Base-by-base conservation (phyloP, 2,888 invertebrate species). In the Copidosoma aretas region DNA sequence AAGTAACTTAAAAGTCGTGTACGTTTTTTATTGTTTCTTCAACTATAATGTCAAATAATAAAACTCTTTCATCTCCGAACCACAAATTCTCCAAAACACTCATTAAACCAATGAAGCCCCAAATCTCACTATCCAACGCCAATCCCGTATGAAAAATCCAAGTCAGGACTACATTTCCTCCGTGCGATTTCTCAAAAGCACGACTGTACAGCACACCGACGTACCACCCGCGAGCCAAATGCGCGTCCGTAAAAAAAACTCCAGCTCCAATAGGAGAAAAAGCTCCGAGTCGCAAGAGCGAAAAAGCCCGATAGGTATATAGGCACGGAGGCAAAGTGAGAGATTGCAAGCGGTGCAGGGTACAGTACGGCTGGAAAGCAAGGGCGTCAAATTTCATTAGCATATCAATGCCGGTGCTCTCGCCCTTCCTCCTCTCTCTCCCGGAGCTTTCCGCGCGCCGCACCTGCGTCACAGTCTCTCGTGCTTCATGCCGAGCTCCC, bases 361-460 rank as follows among this genome's bases (percentile, higher is more conserved):
- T 41, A 46, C 15, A 32, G 56, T 22, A 2, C 17, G n/a, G 32
- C 25, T 22, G 25, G 17, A 39, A 3, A 19, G 32, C 46, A 21
- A 80, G 82, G 81, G 83, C 80, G 81, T 82, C 83, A 84, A 84
- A 84, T 83, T 84, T 83, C 83, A 84, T 84, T 84, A 84, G 82
- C 83, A 84, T 84, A 84, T 84, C 83, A 83, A 84, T 84, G 82
- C 80, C 53, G 82, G 43, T 46, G 81, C 77, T 78, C 75, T 79
- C 78, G 77, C 75, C 76, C 74, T 77, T 75, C 70, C 12, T 21
- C 78, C 78, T 80, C 80, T 80, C 81, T 71, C 62, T 53, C 69
- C 19, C 60, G 17, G 15, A 46, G 43, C 43, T 46, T 46, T 46
- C 43, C 43, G 14, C 41, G 15, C n/a, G 10, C 32, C 32, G 32